phyloP scores from a whole-genome alignment of 2,888 invertebrate genomes.

The Quadroppia sp. region DNA sequence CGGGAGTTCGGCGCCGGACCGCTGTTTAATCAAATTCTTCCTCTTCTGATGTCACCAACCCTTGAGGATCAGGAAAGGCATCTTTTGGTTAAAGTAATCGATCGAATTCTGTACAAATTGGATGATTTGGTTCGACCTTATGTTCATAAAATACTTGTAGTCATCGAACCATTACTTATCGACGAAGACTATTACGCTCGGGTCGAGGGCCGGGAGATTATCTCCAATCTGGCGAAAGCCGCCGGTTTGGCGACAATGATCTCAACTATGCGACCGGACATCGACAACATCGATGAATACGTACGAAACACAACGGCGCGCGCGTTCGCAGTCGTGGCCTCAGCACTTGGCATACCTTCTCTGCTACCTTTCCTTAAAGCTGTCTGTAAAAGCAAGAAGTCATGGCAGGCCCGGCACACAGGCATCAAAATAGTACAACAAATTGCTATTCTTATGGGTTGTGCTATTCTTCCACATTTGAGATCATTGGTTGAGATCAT shows the following conservation, averaged over 20 bases:
- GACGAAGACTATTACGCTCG: constrained; percentile 99
- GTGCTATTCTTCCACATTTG: constrained; percentile 96
- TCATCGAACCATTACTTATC: constrained; percentile 95
- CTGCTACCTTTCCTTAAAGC: constrained; percentile 96
- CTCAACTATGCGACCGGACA: constrained; percentile 99
- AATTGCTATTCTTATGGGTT: constrained; percentile 99
- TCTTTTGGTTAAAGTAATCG: constrained; percentile 96
- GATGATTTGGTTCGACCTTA: constrained; percentile 98
- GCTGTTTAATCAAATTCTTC: constrained; percentile 96
- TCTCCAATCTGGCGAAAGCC: constrained; percentile 97
- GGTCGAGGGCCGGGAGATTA: constrained; percentile 98
- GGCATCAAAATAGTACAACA: constrained; percentile 99
- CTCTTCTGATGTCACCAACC: constrained; percentile 98
- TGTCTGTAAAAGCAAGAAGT: constrained; percentile 97
- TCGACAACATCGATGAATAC: constrained; percentile 99
- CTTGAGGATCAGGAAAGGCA: constrained; percentile 99
- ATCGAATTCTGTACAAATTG: constrained; percentile 93
- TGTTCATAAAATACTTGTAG: constrained; percentile 98
- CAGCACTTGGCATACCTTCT: constrained; percentile 96
- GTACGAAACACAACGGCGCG: constrained; percentile 98
- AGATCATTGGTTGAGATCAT: constrained; percentile 98
- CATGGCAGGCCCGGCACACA: constrained; percentile 97
- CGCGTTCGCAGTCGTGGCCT: constrained; percentile 99
- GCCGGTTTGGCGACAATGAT: constrained; percentile 99
- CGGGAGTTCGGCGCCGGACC: constrained; percentile 98